Evolutionary conservation across 2,888 invertebrate species (phyloP).

Genomic region (Amphiduros pacificus): DNA sequence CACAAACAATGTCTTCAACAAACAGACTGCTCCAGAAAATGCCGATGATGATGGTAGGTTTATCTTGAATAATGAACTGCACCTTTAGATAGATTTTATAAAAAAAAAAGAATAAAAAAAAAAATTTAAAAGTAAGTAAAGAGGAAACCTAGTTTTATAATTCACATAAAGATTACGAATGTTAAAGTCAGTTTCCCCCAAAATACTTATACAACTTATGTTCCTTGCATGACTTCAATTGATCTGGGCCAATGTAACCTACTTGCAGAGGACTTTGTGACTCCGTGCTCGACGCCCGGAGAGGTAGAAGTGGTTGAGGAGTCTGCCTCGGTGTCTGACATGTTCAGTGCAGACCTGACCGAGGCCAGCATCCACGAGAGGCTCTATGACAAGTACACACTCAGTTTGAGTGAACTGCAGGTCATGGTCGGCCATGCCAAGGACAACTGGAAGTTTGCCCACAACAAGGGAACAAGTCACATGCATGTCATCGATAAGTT

Average conservation of each 20-base stretch:
- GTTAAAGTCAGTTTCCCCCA: no score
- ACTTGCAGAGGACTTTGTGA: conserved; percentile 58
- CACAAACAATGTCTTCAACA: conserved; percentile 1
- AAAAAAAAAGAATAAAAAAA: no score
- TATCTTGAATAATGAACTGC: no score
- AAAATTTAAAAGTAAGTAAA: no score
- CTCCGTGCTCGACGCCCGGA: conserved; percentile 61
- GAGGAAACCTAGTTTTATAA: no score
- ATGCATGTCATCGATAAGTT: conserved; percentile 84
- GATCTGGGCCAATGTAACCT: not conserved
- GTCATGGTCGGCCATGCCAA: conserved; percentile 84
- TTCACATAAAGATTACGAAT: no score
- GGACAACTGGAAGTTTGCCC: conserved; percentile 88
- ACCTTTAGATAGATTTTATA: no score
- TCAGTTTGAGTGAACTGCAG: conserved; percentile 80
- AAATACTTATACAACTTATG: no score
- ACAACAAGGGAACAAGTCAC: conserved; percentile 80
- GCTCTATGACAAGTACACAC: conserved; percentile 74
- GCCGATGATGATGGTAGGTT: conserved; percentile 31
- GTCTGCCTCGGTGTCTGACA: conserved; percentile 22
- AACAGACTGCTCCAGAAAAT: conserved; percentile 12
- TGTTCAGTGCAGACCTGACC: conserved; percentile 40
- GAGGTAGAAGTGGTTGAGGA: conserved; percentile 23
- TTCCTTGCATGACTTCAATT: not conserved
- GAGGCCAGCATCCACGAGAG: conserved; percentile 66